phyloP scores from a whole-genome alignment of 1,140 invertebrate genomes.

The Dinothrombium tinctorium region DNA sequence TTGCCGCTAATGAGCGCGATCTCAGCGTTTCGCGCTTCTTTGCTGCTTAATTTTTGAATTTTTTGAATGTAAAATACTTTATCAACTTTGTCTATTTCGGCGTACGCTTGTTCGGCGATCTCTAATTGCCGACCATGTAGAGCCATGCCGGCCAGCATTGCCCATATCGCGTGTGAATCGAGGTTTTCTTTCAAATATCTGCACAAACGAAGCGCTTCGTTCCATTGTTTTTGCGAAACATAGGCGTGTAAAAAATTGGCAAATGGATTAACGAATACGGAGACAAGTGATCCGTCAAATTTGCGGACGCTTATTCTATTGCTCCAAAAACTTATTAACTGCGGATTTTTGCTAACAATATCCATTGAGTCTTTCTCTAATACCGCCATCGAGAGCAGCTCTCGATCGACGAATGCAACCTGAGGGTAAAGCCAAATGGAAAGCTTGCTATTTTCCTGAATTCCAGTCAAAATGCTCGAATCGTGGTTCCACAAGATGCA shows the following conservation, averaged over 20 bases:
- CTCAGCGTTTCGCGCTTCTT: slow-evolving; percentile 44
- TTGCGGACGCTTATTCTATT: slow-evolving; percentile 47
- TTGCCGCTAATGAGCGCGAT: slow-evolving; percentile 53
- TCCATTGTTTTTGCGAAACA: slow-evolving; percentile 36
- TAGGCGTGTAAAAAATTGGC: slow-evolving; percentile 36
- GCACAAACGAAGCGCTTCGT: slow-evolving; percentile 48
- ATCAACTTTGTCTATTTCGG: slow-evolving; percentile 61
- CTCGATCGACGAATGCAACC: slow-evolving; percentile 43
- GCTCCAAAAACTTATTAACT: slow-evolving; percentile 46
- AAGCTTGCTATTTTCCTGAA: slow-evolving; percentile 45
- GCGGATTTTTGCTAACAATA: slow-evolving; percentile 32
- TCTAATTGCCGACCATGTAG: slow-evolving; percentile 48
- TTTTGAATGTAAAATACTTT: slow-evolving; percentile 73
- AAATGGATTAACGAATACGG: slow-evolving; percentile 36
- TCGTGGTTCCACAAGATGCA: slow-evolving; percentile 55
- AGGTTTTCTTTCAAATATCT: slow-evolving; percentile 40
- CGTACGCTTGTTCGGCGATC: slow-evolving; percentile 74
- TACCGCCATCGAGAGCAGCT: slow-evolving; percentile 36
- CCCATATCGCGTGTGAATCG: slow-evolving; percentile 59
- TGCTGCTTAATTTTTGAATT: slow-evolving; percentile 37
- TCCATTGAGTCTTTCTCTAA: slow-evolving; percentile 38
- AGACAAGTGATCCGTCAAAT: slow-evolving; percentile 39
- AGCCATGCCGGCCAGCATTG: slow-evolving; percentile 61
- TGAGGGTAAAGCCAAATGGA: slow-evolving; percentile 66
- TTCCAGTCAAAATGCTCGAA: slow-evolving; percentile 54